Evolutionary conservation across 1,140 invertebrate genomes (phyloP).

Genomic region (Parapsyche elsis): DNA sequence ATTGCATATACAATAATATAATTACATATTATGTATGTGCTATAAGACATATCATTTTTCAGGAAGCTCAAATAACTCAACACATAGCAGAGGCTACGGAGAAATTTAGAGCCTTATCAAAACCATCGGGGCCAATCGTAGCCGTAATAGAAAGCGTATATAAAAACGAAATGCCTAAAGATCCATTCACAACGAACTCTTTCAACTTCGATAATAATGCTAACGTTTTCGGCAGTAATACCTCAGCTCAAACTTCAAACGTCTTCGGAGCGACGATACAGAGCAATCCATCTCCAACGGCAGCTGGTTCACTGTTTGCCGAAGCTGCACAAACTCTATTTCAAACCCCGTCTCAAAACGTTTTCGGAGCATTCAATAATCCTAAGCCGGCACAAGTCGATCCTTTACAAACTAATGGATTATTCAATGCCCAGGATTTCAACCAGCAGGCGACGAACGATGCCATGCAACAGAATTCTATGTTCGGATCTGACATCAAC

Average conservation of each 20-base stretch:
- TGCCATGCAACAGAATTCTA: constrained; percentile 35
- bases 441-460: constrained; percentile 15
- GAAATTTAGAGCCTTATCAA: constrained; percentile 46
- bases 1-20: no score
- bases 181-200: constrained; percentile 37
- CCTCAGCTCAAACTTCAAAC: not conserved
- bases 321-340: constrained; percentile 39
- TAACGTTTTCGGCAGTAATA: not conserved
- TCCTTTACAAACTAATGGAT: not conserved
- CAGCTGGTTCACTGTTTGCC: constrained; percentile 36
- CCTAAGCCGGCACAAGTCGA: constrained; percentile 25
- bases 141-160: constrained; percentile 41
- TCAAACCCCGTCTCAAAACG: constrained; percentile 27
- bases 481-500: constrained; percentile 4
- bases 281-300: not conserved
- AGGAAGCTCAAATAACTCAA: constrained; percentile 42
- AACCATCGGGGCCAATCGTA: constrained; percentile 32
- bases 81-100: constrained; percentile 26
- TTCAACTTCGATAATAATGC: not conserved
- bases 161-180: constrained; percentile 23
- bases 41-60: not conserved
- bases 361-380: constrained; percentile 28
- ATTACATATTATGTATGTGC: no score
- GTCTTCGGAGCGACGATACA: not conserved
- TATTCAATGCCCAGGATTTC: not conserved